A percentile compares a stretch with the other conserved stretches of the same genome.
Conservation (phyloP, 2,888 invertebrate species). For the Monoplex corrugatus region DNA sequence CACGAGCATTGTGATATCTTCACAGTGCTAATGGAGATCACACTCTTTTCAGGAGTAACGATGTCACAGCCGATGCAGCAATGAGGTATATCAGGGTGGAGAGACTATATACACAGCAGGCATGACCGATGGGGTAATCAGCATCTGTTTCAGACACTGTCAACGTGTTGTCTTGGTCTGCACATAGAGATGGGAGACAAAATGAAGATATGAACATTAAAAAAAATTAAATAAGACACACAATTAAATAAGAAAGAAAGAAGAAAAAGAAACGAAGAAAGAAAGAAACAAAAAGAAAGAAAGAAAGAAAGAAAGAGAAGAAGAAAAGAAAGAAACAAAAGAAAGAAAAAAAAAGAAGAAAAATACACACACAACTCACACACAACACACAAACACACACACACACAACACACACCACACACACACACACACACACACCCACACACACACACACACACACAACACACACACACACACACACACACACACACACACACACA, state of each 20-base stretch:
- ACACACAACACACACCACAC: conserved; percentile 9
- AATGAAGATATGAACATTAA: neutral
- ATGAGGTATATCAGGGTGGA: neutral
- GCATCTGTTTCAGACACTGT: neutral
- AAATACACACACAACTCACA: neutral
- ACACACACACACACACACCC: conserved; percentile 4
- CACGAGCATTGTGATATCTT: too few species aligned
- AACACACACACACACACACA: neutral
- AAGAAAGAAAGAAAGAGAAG: too few species aligned
- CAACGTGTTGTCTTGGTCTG: conserved; percentile 21
- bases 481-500: conserved; percentile 12
- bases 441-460: neutral
- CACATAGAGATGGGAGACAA: neutral
- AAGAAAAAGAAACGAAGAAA: neutral
- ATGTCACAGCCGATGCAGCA: neutral
- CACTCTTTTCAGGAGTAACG: conserved; percentile 1
- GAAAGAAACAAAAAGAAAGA: neutral
- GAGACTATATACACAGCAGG: neutral
- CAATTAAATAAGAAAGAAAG: neutral
- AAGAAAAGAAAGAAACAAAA: neutral
- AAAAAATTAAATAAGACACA: neutral
- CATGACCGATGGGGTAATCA: conserved; percentile 8
- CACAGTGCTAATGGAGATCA: too few species aligned
- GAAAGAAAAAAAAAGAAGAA: neutral
- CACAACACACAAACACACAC: neutral